phyloP scores from a whole-genome alignment of 2,888 invertebrate genomes.

The Megastigmus dorsalis region DNA sequence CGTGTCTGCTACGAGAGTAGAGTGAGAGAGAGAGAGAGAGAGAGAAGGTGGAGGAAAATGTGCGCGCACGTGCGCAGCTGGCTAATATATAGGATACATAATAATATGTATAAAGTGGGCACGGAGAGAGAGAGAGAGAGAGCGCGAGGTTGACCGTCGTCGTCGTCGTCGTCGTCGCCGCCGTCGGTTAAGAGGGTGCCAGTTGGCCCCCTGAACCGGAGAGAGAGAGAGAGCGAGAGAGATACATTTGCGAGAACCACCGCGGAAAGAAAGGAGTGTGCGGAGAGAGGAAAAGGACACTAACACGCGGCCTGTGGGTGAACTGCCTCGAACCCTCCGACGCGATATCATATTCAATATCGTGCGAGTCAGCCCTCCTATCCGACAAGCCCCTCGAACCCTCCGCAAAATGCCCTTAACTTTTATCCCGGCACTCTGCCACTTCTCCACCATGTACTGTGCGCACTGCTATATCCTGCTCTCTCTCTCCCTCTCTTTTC shows the following conservation, averaged over 20 bases:
- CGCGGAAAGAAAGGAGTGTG: neutral
- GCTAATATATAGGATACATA: slow-evolving; percentile 29
- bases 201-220: slow-evolving; percentile 42
- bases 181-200: slow-evolving; percentile 44
- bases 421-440: slow-evolving; percentile 15
- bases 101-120: slow-evolving; percentile 37
- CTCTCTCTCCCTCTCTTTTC: no score
- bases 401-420: slow-evolving; percentile 43
- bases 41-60: neutral
- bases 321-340: no score
- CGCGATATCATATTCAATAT: slow-evolving; percentile 48
- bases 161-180: no score
- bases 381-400: slow-evolving; percentile 16
- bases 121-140: neutral
- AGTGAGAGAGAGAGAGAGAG: neutral
- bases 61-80: neutral
- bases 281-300: neutral
- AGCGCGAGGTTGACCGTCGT: slow-evolving; percentile 34
- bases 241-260: neutral
- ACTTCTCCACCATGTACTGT: no score
- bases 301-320: no score
- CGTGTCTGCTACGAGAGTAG: no score
- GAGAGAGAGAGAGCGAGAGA: no score
- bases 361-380: slow-evolving; percentile 36
- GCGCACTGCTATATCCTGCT: no score